These are phyloP conservation scores for Bombycilla garrulus DNA, from an alignment of 2,113 vertebrate genomes.

Conservation along the genomic window DNA sequence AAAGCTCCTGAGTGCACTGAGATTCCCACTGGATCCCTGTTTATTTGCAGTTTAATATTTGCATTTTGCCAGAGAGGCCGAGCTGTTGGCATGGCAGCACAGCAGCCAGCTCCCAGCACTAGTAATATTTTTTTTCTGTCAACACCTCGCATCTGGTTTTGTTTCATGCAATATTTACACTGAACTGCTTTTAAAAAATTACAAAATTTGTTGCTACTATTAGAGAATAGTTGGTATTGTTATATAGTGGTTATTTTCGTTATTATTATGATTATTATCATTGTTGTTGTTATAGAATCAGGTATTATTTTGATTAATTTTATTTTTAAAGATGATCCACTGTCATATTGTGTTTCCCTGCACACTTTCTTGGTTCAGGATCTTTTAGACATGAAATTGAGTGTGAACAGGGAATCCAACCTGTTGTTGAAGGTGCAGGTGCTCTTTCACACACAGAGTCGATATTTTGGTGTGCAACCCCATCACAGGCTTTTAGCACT, in stretches of 20 bases:
- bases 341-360: background rate
- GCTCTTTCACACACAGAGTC: background rate
- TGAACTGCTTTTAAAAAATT: background rate
- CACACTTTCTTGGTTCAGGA: background rate
- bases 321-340: background rate
- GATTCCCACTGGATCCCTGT: background rate
- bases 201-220: background rate
- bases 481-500: background rate
- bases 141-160: background rate
- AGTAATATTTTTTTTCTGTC: background rate
- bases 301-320: background rate
- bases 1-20: background rate
- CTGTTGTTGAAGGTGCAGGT: background rate
- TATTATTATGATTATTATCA: no score
- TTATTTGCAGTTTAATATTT: background rate
- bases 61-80: background rate
- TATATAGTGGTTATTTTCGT: background rate
- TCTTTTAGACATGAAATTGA: background rate
- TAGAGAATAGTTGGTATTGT: background rate
- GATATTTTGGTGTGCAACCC: background rate
- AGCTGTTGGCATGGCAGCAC: background rate
- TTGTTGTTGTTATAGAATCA: background rate
- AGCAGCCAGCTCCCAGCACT: background rate
- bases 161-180: background rate
- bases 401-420: background rate